Percentiles rank a stretch among this genome's conserved stretches.
Evolutionary conservation across 2,888 invertebrate species (phyloP).

Genomic region (Endotricha flammealis): DNA sequence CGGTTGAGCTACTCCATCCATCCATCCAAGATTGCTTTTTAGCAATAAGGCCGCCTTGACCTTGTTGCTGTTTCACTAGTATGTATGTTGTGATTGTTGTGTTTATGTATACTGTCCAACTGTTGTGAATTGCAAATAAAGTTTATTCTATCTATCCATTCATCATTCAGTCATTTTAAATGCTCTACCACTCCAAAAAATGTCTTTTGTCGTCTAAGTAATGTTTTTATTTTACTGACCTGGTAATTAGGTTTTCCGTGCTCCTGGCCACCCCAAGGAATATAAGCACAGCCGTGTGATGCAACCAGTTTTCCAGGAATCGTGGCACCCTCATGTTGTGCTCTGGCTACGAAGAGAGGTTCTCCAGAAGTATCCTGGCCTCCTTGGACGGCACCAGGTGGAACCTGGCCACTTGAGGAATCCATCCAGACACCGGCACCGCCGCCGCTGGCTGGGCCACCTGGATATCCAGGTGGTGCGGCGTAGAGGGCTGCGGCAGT

Average conservation of each 20-base stretch:
- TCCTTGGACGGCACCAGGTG: conserved; percentile 83
- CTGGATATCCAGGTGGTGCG: conserved; percentile 57
- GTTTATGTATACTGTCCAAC: too few relatives aligned
- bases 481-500: conserved; percentile 52
- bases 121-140: too few relatives aligned
- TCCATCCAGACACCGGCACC: conserved; percentile 78
- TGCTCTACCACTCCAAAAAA: too few relatives aligned
- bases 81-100: too few relatives aligned
- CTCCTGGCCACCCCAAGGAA: conserved; percentile 90
- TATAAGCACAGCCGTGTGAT: conserved; percentile 86
- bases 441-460: conserved; percentile 27
- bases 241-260: conserved; percentile 87
- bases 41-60: too few relatives aligned
- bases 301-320: conserved; percentile 89
- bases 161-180: too few relatives aligned
- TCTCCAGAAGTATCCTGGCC: conserved; percentile 79
- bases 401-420: conserved; percentile 80
- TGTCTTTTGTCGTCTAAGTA: not conserved
- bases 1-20: too few relatives aligned
- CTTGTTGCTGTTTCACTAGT: too few relatives aligned
- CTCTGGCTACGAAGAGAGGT: conserved; percentile 83
- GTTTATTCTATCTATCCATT: too few relatives aligned
- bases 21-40: too few relatives aligned
- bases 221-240: conserved; percentile 46
- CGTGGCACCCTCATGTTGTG: conserved; percentile 86